Base-by-base conservation (phyloP, 2,888 invertebrate genomes). In the Cylindroiulus punctatus region DNA sequence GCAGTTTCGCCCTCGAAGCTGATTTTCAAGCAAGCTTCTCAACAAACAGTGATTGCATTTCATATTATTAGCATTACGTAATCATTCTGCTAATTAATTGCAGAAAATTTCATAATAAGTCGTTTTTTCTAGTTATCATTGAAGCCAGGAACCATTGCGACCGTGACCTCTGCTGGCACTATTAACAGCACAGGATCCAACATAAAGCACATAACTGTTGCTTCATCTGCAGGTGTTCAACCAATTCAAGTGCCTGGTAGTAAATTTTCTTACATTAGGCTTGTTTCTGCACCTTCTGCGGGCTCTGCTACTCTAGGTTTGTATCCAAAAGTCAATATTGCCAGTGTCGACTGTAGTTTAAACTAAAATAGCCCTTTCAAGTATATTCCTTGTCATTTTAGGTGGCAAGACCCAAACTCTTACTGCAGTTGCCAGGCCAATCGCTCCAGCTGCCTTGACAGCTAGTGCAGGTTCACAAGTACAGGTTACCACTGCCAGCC, bases 261-360 rank as follows among this genome's bases (percentile, higher is more conserved):
- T 88, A 90, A 91, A 87, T 91, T 91, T 87, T 90, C 90, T 86
- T 91, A 91, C 89, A 90, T 91, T 17, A 88, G 91, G 22, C 89
- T 91, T n/a, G 91, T 91, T n/a, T 89, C 90, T n/a, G 84, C 89
- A 88, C 85, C 88, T 84, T 44, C 88, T 19, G 86, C 88, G 14
- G 86, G 87, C 5, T 44, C 87, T 30, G 76, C 85, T 30, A 85
- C 87, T 44, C n/a, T 42, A 19, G 42, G 82, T 36, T 14, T 8
- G 36, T 82, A 65, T 22, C 4, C 22, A 65, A 26, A 2, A 65
- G 36, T 22, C 26, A 22, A 26, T 65, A 65, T 65, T 5, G 8
- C 36, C 7, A 5, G 1, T 65, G 22, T 22, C 8, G 22, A 10
- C 10, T 65, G 8, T 8, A 22, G 10, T 22, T 22, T 26, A 0